Percentiles rank a stretch among this genome's conserved stretches.
Conservation (phyloP, 2,888 invertebrate species). For the Ctena decussata region DNA sequence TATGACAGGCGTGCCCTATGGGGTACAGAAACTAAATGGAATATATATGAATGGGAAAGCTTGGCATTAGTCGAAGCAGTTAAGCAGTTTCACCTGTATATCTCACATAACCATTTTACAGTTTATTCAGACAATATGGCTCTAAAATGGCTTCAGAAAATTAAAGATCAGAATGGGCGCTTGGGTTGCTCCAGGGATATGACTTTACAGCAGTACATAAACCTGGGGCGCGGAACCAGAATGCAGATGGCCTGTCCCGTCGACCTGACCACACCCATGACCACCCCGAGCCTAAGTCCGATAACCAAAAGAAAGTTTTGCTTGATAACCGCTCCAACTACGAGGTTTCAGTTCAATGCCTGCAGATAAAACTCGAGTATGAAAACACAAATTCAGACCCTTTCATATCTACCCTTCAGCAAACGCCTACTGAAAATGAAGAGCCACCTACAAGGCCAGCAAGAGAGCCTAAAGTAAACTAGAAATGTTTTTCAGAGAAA, state of each 20-base stretch:
- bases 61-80: constrained; percentile 64
- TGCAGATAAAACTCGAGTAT: not conserved
- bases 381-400: not conserved
- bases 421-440: constrained; percentile 2
- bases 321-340: too few species aligned
- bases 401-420: not conserved
- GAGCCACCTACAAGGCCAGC: not conserved
- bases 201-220: constrained; percentile 46
- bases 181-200: constrained; percentile 44
- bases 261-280: constrained; percentile 15
- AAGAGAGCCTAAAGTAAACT: not conserved
- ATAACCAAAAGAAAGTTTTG: not conserved
- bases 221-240: constrained; percentile 30
- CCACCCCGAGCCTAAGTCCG: not conserved
- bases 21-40: constrained; percentile 57
- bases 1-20: constrained; percentile 62
- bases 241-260: constrained; percentile 47
- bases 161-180: constrained; percentile 34
- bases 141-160: constrained; percentile 36
- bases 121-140: constrained; percentile 58
- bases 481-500: too few species aligned
- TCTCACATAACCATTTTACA: constrained; percentile 44
- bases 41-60: constrained; percentile 63
- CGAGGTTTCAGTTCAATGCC: not conserved
- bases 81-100: constrained; percentile 52